Conservation (phyloP, 2,113 vertebrate genomes). For the Corythaeola cristata region DNA sequence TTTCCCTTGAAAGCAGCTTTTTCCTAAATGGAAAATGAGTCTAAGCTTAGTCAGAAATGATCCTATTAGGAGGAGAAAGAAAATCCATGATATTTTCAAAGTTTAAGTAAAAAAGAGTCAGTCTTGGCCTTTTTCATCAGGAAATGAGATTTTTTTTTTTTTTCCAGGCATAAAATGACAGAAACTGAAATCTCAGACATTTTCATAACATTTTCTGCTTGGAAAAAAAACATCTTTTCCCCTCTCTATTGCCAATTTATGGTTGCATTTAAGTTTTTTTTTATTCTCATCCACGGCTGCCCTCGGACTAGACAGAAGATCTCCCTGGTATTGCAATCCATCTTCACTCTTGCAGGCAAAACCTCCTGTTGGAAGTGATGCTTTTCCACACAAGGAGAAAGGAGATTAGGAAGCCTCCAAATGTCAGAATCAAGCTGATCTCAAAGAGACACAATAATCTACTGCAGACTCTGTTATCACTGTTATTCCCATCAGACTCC, state of each 20-base stretch:
- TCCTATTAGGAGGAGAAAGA: not conserved
- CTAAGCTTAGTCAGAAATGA: not conserved
- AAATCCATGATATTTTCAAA: not conserved
- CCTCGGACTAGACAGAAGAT: not conserved
- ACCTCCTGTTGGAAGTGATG: not conserved
- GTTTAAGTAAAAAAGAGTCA: not conserved
- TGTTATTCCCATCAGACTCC: not conserved
- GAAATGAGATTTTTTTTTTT: not conserved
- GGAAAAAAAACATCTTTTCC: not conserved
- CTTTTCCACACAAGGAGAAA: not conserved
- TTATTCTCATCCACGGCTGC: not conserved
- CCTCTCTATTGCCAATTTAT: not conserved
- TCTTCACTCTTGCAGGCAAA: not conserved
- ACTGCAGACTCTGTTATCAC: not conserved
- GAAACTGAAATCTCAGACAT: not conserved
- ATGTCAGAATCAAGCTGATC: slow-evolving; percentile 2
- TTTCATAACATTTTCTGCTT: slow-evolving; percentile 5
- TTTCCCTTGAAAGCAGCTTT: not conserved
- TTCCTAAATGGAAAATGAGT: not conserved
- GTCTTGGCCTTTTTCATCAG: not conserved
- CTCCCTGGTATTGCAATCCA: not conserved
- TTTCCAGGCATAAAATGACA: not conserved
- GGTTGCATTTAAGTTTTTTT: not conserved
- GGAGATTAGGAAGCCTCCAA: not conserved
- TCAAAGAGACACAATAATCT: not conserved